A percentile compares a stretch with the other conserved stretches of the same genome.
Evolutionary conservation across 2,113 vertebrate genomes (phyloP).

Genomic region (Myotis lucifugus): DNA sequence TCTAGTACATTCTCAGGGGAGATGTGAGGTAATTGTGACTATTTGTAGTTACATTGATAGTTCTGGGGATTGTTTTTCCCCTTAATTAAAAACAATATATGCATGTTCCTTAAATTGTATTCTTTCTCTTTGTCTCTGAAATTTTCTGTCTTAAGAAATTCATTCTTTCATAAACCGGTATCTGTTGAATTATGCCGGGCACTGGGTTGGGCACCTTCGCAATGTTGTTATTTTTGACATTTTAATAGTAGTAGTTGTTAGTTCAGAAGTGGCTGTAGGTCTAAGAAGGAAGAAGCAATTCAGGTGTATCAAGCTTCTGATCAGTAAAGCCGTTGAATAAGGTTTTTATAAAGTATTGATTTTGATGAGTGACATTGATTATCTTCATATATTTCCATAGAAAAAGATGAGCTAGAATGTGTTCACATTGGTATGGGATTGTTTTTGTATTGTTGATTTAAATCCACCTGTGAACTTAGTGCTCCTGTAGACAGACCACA

Average conservation of each 20-base stretch:
- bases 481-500: background rate
- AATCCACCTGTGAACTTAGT: constrained; percentile 10
- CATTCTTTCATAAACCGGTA: constrained; percentile 3
- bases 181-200: background rate
- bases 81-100: background rate
- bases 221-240: background rate
- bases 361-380: constrained; percentile 23
- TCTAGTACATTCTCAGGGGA: constrained; percentile 13
- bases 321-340: background rate
- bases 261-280: background rate
- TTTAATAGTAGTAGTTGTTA: constrained; percentile 14
- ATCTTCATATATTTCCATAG: background rate
- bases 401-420: background rate
- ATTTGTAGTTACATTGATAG: constrained; percentile 4
- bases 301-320: constrained; percentile 24
- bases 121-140: background rate
- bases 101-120: background rate
- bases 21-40: background rate
- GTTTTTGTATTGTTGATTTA: constrained; percentile 33
- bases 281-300: constrained; percentile 32
- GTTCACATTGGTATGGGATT: background rate
- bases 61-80: background rate
- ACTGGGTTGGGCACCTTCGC: background rate
- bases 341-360: constrained; percentile 46
- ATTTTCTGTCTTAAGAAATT: background rate